These are phyloP conservation scores for Eristalis intricaria DNA, from an alignment of 2,888 invertebrate species.

Conservation along the genomic window DNA sequence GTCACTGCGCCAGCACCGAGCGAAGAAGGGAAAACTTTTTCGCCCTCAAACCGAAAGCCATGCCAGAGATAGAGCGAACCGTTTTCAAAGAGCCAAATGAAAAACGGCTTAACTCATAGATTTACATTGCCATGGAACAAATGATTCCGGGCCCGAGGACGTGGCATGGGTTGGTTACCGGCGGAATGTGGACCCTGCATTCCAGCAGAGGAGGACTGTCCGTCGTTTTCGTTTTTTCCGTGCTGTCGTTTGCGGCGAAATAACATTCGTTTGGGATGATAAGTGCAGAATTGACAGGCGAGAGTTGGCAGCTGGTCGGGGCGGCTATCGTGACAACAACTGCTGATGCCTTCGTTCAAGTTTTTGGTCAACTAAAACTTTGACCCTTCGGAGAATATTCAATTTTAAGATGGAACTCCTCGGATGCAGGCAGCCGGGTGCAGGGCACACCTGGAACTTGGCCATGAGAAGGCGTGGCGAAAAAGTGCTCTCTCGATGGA, in stretches of 20 bases:
- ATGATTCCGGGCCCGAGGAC: constrained; percentile 44
- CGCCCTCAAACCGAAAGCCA: neutral
- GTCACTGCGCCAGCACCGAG: constrained; percentile 57
- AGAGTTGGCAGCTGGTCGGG: constrained; percentile 49
- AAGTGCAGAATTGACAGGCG: constrained; percentile 55
- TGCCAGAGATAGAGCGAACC: constrained; percentile 16
- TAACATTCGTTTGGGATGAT: constrained; percentile 43
- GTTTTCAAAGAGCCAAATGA: constrained; percentile 21
- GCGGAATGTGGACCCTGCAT: constrained; percentile 22
- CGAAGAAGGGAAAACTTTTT: constrained; percentile 23
- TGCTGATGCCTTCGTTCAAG: constrained; percentile 10
- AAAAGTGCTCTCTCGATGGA: neutral
- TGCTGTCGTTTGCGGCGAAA: neutral
- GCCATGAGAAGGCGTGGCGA: neutral
- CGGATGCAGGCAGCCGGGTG: neutral
- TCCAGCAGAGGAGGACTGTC: neutral
- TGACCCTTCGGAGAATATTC: neutral
- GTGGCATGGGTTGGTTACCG: neutral
- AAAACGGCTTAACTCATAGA: constrained; percentile 55
- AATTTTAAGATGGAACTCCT: neutral
- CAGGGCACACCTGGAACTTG: neutral
- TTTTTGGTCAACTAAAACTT: constrained; percentile 20
- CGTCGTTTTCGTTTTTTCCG: constrained; percentile 1
- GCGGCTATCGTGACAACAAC: constrained; percentile 33
- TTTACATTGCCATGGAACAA: constrained; percentile 56